Evolutionary conservation across 2,888 invertebrate genomes (phyloP), one percentile per base, ranked within the genome.

Genomic region (Amblyjoppa fuscipennis): DNA sequence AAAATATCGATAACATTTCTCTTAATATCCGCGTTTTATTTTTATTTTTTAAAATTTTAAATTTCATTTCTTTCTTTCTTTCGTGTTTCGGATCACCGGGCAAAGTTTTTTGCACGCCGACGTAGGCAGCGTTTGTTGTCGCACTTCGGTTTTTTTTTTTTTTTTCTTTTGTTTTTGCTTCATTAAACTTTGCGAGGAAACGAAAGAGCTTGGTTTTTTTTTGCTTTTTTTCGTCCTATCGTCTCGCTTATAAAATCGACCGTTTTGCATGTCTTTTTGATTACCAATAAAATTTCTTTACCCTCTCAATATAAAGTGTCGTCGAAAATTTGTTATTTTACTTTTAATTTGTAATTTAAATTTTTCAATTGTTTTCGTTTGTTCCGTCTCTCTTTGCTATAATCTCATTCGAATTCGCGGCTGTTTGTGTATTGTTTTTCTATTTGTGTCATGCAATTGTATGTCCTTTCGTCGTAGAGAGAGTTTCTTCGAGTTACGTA

Each of bases 1-100:
- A 93, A 93, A 92, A 93, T 93, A 93, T 92, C 88, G 88, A 90
- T 90, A 90, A 92, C 90, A 89, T 89, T 92, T 91, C 89, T 90
- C 80, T 88, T 88, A 82, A 84, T 84, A 85, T 87, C 77, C 85
- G 81, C 49, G 81, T 83, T 84, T 85, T 59, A 74, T 81, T 70
- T 71, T 41, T 71, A 75, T 79, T 61, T 64, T 61, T 20, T 16
- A 59, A 53, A 56, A 53, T 84, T 83, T 68, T 68, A 2, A 7
- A 13, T 68, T 70, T 25, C 53, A 70, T 25, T 69, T 51, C 49
- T 56, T 74, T 74, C 6, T 64, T 34, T 71, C 78, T 51, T 49
- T 75, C 61, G 70, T n/a, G 45, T 78, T 77, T 84, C 77, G 61
- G 73, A 71, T 86, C 78, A 71, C 66, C 80, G 69, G 74, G 79